Percentiles rank a stretch among this genome's conserved stretches.
These are phyloP conservation scores for Tenrec ecaudatus DNA, from an alignment of 2,113 vertebrate genomes.

Conservation along the genomic window DNA sequence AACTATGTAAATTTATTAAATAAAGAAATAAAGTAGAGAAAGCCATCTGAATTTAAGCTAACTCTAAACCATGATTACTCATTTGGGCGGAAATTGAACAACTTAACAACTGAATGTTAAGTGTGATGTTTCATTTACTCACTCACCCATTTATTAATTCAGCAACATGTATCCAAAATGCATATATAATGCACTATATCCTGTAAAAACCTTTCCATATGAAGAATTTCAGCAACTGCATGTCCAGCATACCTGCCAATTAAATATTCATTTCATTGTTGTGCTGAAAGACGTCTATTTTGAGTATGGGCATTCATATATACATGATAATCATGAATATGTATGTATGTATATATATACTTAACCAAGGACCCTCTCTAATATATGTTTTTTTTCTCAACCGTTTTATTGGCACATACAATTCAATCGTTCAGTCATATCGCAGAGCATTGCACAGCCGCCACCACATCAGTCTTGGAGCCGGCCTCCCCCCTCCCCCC, in stretches of 20 bases:
- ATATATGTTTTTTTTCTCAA: too few relatives aligned
- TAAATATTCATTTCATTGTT: neutral
- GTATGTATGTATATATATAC: neutral
- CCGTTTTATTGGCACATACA: too few relatives aligned
- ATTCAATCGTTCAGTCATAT: too few relatives aligned
- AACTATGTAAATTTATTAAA: neutral
- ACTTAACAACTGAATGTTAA: neutral
- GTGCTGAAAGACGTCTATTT: neutral
- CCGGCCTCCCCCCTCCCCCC: too few relatives aligned
- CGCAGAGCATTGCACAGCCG: too few relatives aligned
- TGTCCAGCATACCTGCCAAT: neutral
- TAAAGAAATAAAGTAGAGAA: neutral
- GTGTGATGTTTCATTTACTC: neutral
- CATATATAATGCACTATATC: too few relatives aligned
- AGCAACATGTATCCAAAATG: neutral
- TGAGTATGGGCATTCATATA: neutral
- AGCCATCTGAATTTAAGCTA: conserved; percentile 12
- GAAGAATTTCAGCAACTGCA: conserved; percentile 6
- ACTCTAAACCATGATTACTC: neutral
- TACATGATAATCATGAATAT: too few relatives aligned
- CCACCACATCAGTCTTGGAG: too few relatives aligned
- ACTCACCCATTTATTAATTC: neutral
- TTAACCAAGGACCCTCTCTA: too few relatives aligned
- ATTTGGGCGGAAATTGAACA: neutral
- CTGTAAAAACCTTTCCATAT: neutral